Evolutionary conservation across 1,140 invertebrate genomes (phyloP).

Genomic region (Idris sp.): DNA sequence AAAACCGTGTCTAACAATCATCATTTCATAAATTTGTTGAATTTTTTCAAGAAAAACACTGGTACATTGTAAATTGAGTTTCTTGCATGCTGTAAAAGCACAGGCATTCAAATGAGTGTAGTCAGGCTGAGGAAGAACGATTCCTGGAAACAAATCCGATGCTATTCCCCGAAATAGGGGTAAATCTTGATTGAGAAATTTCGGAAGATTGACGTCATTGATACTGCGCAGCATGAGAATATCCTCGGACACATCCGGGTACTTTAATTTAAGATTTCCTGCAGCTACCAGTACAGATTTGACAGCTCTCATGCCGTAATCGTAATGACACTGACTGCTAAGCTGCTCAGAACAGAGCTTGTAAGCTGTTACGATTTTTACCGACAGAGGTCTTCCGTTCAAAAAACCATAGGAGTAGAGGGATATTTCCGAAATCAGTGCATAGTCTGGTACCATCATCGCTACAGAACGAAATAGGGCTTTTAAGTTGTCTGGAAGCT

Average conservation of each 20-base stretch:
- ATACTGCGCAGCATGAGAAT: slow-evolving; percentile 92
- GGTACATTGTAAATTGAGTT: slow-evolving; percentile 90
- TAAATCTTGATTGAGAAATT: slow-evolving; percentile 93
- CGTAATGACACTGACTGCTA: slow-evolving; percentile 96
- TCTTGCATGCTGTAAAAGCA: slow-evolving; percentile 83
- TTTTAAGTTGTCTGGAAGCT: slow-evolving; percentile 96
- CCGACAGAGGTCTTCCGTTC: slow-evolving; percentile 90
- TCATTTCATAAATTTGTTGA: slow-evolving; percentile 97
- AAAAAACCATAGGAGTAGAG: slow-evolving; percentile 95
- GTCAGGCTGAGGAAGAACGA: slow-evolving; percentile 87
- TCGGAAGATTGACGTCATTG: slow-evolving; percentile 95
- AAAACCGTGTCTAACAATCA: slow-evolving; percentile 92
- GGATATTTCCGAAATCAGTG: slow-evolving; percentile 95
- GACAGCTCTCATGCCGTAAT: slow-evolving; percentile 94
- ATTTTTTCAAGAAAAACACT: slow-evolving; percentile 92
- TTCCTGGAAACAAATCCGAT: slow-evolving; percentile 93
- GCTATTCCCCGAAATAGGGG: slow-evolving; percentile 93
- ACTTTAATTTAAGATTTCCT: slow-evolving; percentile 92
- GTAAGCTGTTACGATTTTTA: slow-evolving; percentile 97
- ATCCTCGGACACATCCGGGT: slow-evolving; percentile 90
- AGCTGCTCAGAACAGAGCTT: slow-evolving; percentile 95
- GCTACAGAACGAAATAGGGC: slow-evolving; percentile 96
- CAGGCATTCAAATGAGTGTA: slow-evolving; percentile 80
- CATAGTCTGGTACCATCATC: slow-evolving; percentile 97
- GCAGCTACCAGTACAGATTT: slow-evolving; percentile 94